Percentiles rank a stretch among this genome's conserved stretches.
These are phyloP conservation scores for Ammospiza nelsoni DNA, from an alignment of 2,113 vertebrate species.

Conservation along the genomic window DNA sequence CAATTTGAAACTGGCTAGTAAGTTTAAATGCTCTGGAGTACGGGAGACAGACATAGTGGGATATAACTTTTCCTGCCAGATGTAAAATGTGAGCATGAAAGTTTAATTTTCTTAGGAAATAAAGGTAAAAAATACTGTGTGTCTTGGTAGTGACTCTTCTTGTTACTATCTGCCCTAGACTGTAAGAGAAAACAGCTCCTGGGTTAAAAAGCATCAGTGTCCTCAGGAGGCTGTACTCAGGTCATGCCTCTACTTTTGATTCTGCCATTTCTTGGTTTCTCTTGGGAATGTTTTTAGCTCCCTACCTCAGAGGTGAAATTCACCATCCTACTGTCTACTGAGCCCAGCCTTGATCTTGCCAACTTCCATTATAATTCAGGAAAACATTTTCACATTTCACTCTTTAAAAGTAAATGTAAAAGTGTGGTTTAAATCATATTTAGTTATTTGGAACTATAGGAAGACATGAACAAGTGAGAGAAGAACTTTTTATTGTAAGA, in stretches of 20 bases:
- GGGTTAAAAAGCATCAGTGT: neutral
- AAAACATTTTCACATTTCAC: neutral
- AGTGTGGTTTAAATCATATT: neutral
- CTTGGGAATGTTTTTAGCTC: neutral
- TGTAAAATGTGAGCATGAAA: neutral
- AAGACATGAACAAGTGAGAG: neutral
- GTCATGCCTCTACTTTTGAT: neutral
- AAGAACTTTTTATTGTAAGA: neutral
- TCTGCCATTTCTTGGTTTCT: neutral
- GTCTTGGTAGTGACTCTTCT: neutral
- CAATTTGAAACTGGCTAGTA: neutral
- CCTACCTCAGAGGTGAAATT: neutral
- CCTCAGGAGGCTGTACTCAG: neutral
- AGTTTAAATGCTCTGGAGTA: neutral
- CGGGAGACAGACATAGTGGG: neutral
- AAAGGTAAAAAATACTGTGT: neutral
- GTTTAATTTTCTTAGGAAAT: neutral
- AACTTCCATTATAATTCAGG: neutral
- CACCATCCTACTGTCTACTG: neutral
- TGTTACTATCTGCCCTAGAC: neutral
- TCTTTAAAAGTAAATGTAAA: neutral
- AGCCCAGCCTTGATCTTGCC: neutral
- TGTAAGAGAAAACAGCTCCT: neutral
- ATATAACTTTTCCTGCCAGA: neutral
- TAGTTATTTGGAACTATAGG: neutral